Base-by-base conservation (phyloP, 2,113 vertebrate species). In the Herpailurus yagouaroundi region DNA sequence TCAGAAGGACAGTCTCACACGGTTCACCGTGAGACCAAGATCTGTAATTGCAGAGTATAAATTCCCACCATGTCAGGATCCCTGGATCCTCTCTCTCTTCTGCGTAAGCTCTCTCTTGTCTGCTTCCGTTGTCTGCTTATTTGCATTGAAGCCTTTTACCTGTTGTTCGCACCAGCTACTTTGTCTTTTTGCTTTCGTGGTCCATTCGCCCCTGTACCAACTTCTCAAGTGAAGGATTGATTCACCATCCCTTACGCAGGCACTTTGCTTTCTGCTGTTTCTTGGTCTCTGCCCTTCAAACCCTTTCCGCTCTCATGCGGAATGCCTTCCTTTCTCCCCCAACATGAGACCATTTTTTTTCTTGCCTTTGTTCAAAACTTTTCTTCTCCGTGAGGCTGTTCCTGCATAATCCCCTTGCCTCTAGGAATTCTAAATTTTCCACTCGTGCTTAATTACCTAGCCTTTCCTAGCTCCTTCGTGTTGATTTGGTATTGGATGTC, bases 331-430 rank as follows among this genome's bases (percentile, higher is more conserved):
- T 60, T 92, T 80, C 69, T 83, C 29, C 18, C 87, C 74, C 63
- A 4, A 4, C 3, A 0, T 15, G 33, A 41, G 91, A 36, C 16
- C 1, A 0, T 2, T 9, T 87, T 89, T 85, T 55, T 87, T 89
- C 82, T 55, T 31, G 18, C 4, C 60, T 92, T 93, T 89, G 18
- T 90, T 60, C 16, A 16, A 25, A 82, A 96, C 5, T 33, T 91
- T n/a, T 41, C 15, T 64, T 66, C 66, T 55, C 57, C 71, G 0
- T 38, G 15, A 73, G 19, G 60, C 19, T n/a, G 0, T 45, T 29
- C 25, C 31, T 45, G 21, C 0, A 3, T 92, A 19, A 88, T 31
- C n/a, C 33, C 18, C 1, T 88, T 13, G 38, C 36, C 7, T 33
- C 36, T 6, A 45, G 16, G 18, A 41, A 15, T 52, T 89, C 57